A percentile compares a stretch with the other conserved stretches of the same genome.
Conservation (phyloP, 2,888 invertebrate species). For the Fabriciana adippe region DNA sequence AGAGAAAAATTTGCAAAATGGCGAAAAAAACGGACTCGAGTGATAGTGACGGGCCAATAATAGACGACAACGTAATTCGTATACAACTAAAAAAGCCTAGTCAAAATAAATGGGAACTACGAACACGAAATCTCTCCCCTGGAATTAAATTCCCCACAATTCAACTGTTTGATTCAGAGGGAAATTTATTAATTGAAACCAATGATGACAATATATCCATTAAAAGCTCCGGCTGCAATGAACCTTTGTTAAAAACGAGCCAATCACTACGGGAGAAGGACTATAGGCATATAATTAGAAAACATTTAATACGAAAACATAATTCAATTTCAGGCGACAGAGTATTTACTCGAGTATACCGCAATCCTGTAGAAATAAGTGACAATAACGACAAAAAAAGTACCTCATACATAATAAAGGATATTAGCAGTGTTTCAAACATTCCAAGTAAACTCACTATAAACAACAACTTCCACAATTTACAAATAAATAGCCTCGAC, state of each 20-base stretch:
- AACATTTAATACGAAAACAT: slow-evolving; percentile 64
- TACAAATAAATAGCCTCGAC: slow-evolving; percentile 63
- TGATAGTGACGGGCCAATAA: slow-evolving; percentile 74
- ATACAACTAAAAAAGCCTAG: slow-evolving; percentile 84
- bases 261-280: slow-evolving; percentile 70
- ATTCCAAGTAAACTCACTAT: slow-evolving; percentile 72
- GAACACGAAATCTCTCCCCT: slow-evolving; percentile 84
- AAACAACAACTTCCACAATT: slow-evolving; percentile 59
- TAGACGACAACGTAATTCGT: slow-evolving; percentile 82
- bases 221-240: slow-evolving; percentile 69
- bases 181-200: slow-evolving; percentile 83
- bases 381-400: slow-evolving; percentile 47
- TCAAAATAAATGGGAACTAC: slow-evolving; percentile 84
- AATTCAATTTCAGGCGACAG: slow-evolving; percentile 73
- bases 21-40: slow-evolving; percentile 61
- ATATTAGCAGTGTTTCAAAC: slow-evolving; percentile 63
- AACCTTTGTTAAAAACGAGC: slow-evolving; percentile 55
- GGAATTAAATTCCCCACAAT: slow-evolving; percentile 83
- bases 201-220: slow-evolving; percentile 80
- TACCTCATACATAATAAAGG: slow-evolving; percentile 53
- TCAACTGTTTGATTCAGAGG: slow-evolving; percentile 84
- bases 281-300: slow-evolving; percentile 65
- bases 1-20: slow-evolving; percentile 55
- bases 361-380: slow-evolving; percentile 48
- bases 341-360: slow-evolving; percentile 72